Evolutionary conservation across 2,888 invertebrate genomes (phyloP).

Genomic region (Aricia artaxerxes): DNA sequence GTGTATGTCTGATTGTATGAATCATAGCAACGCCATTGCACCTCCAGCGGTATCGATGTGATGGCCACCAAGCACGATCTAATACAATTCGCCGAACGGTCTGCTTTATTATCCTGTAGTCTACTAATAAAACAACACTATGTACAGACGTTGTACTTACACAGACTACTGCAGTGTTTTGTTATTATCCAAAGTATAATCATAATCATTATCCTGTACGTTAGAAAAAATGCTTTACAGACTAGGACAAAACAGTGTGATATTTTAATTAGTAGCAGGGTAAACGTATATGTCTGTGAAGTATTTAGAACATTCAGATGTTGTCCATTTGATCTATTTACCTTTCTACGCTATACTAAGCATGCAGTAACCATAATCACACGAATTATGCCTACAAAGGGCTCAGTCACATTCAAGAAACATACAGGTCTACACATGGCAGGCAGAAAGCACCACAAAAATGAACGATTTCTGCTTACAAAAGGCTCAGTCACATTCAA

Average conservation of each 20-base stretch:
- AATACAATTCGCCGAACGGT: constrained; percentile 4
- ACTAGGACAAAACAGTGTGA: no score
- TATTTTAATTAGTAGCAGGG: no score
- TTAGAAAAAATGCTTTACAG: no score
- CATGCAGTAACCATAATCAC: no score
- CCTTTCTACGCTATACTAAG: neutral
- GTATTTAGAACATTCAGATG: no score
- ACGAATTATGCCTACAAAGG: neutral
- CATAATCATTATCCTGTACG: no score
- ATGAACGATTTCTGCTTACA: neutral
- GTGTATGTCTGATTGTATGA: neutral
- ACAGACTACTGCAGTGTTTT: no score
- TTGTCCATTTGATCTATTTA: neutral
- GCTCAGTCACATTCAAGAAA: neutral
- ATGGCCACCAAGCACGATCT: constrained; percentile 28
- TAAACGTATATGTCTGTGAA: no score
- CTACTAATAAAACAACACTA: no score
- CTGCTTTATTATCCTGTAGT: neutral
- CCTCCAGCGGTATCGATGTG: constrained; percentile 4
- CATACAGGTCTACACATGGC: neutral
- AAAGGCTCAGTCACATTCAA: neutral
- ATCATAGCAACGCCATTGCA: constrained; percentile 12
- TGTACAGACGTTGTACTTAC: no score
- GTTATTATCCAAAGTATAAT: no score
- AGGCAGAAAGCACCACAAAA: neutral